These are phyloP conservation scores for Hucho hucho DNA, from an alignment of 2,113 vertebrate species.

Conservation along the genomic window DNA sequence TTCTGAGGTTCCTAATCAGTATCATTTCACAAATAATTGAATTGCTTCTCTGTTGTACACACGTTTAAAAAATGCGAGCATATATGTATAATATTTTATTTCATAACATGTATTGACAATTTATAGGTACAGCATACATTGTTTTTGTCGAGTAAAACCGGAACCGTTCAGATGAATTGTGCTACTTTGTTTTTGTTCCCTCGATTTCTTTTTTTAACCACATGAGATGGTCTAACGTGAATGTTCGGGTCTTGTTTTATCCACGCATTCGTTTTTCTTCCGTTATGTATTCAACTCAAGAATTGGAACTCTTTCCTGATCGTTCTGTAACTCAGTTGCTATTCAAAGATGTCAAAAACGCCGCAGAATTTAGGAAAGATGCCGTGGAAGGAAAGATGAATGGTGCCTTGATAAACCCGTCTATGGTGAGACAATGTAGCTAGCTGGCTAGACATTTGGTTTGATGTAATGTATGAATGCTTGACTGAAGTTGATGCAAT, in stretches of 20 bases:
- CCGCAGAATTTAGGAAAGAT: constrained; percentile 78
- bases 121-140: neutral
- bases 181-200: constrained; percentile 65
- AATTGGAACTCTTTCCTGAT: constrained; percentile 84
- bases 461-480: neutral
- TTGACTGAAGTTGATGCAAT: neutral
- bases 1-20: constrained; percentile 11
- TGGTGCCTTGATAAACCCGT: constrained; percentile 84
- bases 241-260: neutral
- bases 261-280: constrained; percentile 14
- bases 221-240: neutral
- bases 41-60: too few relatives aligned
- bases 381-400: constrained; percentile 81
- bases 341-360: constrained; percentile 84
- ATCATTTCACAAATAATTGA: neutral
- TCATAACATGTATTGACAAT: neutral
- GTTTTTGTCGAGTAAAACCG: neutral
- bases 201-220: neutral
- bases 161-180: constrained; percentile 38
- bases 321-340: constrained; percentile 80
- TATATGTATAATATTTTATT: too few relatives aligned
- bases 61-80: too few relatives aligned
- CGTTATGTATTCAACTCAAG: constrained; percentile 74
- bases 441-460: neutral
- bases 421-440: constrained; percentile 75